These are phyloP conservation scores for Acropora yongei DNA, from an alignment of 64 coral and sea anemone genomes.

Conservation along the genomic window DNA sequence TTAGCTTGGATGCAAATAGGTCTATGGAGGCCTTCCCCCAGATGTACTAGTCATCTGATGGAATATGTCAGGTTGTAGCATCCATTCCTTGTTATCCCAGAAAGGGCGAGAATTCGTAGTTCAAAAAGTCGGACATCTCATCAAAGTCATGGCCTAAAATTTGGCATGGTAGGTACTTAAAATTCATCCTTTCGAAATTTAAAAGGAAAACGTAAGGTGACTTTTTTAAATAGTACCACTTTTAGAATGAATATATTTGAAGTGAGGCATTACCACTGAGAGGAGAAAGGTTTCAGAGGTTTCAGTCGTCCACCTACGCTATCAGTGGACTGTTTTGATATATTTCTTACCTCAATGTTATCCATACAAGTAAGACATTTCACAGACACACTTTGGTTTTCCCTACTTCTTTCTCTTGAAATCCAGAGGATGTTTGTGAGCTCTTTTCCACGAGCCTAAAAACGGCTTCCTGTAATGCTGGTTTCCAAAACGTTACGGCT, in stretches of 20 bases:
- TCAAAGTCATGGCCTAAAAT: not conserved
- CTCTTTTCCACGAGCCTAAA: conserved; percentile 23
- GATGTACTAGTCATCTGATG: conserved; percentile 10
- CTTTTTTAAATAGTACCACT: conserved; percentile 48
- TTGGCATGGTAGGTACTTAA: not conserved
- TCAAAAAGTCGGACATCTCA: not conserved
- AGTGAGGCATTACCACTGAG: conserved; percentile 37
- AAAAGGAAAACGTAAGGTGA: conserved; percentile 12
- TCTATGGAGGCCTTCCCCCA: conserved; percentile 23
- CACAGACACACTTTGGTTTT: conserved; percentile 22
- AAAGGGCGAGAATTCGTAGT: conserved; percentile 38
- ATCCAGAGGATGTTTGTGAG: not conserved
- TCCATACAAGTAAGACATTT: not conserved
- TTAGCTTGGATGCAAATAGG: conserved; percentile 70
- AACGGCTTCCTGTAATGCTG: conserved; percentile 2
- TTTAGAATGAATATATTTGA: conserved; percentile 43
- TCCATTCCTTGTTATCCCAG: conserved; percentile 59
- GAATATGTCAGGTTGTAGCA: conserved; percentile 49
- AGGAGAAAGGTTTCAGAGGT: conserved; percentile 21
- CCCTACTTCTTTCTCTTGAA: conserved; percentile 20
- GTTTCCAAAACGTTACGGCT: not conserved
- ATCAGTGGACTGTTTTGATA: conserved; percentile 7
- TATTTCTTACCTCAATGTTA: conserved; percentile 49
- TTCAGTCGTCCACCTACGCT: not conserved
- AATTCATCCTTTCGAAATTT: conserved; percentile 3